Evolutionary conservation across 2,888 invertebrate species (phyloP).

Genomic region (Oeneis ivallda): DNA sequence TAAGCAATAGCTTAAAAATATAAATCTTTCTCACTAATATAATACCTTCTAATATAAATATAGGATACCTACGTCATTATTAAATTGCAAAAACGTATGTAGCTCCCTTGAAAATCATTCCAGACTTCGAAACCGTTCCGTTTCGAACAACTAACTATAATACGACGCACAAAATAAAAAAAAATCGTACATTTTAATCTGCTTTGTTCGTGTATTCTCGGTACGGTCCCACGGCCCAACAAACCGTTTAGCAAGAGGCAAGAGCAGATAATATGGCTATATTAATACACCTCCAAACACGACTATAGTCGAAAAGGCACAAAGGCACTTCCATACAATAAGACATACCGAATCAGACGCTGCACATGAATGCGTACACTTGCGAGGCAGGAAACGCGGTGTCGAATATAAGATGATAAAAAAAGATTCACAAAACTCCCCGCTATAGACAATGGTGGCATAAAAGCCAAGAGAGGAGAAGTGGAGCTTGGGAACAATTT

Average conservation of each 20-base stretch:
- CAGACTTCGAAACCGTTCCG: neutral
- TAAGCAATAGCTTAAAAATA: too few relatives aligned
- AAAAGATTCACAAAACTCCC: constrained; percentile 56
- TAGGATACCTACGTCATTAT: too few relatives aligned
- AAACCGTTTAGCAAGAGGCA: constrained; percentile 50
- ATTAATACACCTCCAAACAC: constrained; percentile 66
- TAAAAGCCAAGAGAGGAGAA: constrained; percentile 55
- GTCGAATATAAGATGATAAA: constrained; percentile 66
- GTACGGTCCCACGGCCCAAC: constrained; percentile 60
- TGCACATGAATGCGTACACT: constrained; percentile 65
- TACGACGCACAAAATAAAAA: constrained; percentile 11
- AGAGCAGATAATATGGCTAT: constrained; percentile 61
- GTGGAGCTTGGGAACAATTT: constrained; percentile 52
- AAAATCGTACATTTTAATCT: constrained; percentile 28
- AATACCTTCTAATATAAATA: too few relatives aligned
- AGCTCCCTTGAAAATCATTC: neutral
- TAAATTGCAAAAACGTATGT: too few relatives aligned
- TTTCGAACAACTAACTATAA: neutral
- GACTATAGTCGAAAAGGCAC: constrained; percentile 77
- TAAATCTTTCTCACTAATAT: too few relatives aligned
- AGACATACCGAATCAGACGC: constrained; percentile 58
- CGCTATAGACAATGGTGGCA: constrained; percentile 56
- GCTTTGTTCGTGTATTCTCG: constrained; percentile 36
- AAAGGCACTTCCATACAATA: constrained; percentile 69
- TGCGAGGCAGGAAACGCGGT: constrained; percentile 77